phyloP scores from a whole-genome alignment of 2,888 invertebrate species.

The Trachelus iudaicus region DNA sequence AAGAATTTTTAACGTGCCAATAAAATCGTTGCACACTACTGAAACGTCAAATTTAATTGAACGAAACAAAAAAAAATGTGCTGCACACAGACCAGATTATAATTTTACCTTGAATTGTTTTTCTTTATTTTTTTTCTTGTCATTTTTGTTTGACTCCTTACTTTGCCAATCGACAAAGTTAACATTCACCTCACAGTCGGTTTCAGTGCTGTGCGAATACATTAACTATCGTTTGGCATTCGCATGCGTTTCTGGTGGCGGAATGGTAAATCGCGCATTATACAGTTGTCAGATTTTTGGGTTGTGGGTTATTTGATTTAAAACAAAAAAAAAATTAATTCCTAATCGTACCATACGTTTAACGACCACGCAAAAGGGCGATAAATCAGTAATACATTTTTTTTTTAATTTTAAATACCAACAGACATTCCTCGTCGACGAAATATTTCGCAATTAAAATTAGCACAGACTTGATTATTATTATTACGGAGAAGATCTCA shows the following conservation, averaged over 20 bases:
- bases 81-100: conserved; percentile 3
- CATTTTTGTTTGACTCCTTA: not conserved
- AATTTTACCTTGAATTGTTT: not conserved
- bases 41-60: not conserved
- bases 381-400: no score
- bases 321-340: no score
- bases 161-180: no score
- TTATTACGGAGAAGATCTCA: not conserved
- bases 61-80: not conserved
- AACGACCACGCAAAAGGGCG: no score
- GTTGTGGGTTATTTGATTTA: no score
- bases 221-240: conserved; percentile 1
- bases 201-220: not conserved
- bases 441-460: no score
- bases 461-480: no score
- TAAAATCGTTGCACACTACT: not conserved
- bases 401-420: no score
- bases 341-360: no score
- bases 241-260: conserved; percentile 4
- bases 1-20: not conserved
- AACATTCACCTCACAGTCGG: not conserved
- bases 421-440: no score
- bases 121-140: not conserved
- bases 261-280: not conserved
- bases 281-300: no score